Evolutionary conservation across 2,113 vertebrate species (phyloP).

Genomic region (Lota lota): DNA sequence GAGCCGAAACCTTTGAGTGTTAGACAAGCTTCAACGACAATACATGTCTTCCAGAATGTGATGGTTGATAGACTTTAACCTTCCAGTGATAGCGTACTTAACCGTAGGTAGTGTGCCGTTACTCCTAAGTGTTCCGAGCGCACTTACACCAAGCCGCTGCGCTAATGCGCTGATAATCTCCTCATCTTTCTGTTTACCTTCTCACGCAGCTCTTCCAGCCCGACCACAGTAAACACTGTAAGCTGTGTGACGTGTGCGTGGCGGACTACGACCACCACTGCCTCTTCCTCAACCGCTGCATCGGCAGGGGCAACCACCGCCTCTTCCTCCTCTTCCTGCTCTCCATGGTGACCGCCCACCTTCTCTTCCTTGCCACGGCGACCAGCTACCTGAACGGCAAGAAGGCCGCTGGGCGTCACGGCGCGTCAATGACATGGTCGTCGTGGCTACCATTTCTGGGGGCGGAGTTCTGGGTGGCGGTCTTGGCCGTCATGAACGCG

Average conservation of each 20-base stretch:
- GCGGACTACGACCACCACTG: constrained; percentile 80
- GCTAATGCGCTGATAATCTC: too few species aligned
- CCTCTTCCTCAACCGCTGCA: constrained; percentile 77
- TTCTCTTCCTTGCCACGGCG: constrained; percentile 55
- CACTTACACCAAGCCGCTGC: too few species aligned
- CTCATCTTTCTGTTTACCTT: not conserved
- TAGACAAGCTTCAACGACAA: too few species aligned
- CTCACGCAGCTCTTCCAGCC: constrained; percentile 68
- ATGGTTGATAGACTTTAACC: too few species aligned
- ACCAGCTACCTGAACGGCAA: constrained; percentile 52
- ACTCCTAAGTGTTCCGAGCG: too few species aligned
- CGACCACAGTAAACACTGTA: constrained; percentile 76
- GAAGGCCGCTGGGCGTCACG: constrained; percentile 8
- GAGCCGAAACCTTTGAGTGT: too few species aligned
- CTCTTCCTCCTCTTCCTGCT: constrained; percentile 75
- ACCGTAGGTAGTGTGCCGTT: too few species aligned
- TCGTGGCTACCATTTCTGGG: constrained; percentile 48
- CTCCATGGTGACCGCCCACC: constrained; percentile 54
- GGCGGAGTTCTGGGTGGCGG: constrained; percentile 71
- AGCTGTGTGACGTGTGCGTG: constrained; percentile 76
- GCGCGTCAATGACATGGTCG: constrained; percentile 31
- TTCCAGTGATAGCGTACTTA: too few species aligned
- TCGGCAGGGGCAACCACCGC: constrained; percentile 73
- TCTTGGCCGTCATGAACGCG: constrained; percentile 63
- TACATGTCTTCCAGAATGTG: too few species aligned